These are phyloP conservation scores for Mamestra configurata DNA, from an alignment of 1,140 invertebrate species.

Conservation along the genomic window DNA sequence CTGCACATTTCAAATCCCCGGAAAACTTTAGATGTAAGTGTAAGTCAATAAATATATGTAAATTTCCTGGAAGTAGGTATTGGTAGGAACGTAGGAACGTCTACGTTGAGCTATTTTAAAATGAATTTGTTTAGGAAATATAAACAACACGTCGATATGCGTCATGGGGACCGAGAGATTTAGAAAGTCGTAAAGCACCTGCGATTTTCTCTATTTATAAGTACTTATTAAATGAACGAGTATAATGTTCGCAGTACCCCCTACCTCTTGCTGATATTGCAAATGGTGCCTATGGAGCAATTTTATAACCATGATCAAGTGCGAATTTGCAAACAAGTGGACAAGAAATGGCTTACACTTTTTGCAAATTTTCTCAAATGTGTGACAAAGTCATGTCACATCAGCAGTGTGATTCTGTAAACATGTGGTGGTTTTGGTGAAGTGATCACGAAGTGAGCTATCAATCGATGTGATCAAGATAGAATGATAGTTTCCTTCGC, in stretches of 20 bases:
- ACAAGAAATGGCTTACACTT: no score
- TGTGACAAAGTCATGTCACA: no score
- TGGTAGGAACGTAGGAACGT: neutral
- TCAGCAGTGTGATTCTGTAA: no score
- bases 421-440: no score
- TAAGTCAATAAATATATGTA: constrained; percentile 6
- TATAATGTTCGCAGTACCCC: neutral
- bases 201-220: neutral
- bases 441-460: no score
- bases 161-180: neutral
- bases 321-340: no score
- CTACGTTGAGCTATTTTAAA: neutral
- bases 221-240: neutral
- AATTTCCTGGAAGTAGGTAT: neutral
- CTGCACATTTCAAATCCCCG: neutral
- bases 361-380: no score
- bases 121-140: constrained; percentile 9
- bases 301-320: neutral
- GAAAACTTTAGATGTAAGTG: neutral
- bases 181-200: neutral
- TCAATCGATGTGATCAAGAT: no score
- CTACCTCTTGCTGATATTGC: neutral
- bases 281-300: neutral
- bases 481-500: no score
- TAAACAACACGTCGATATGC: neutral